Evolutionary conservation across 2,113 vertebrate genomes (phyloP).

Genomic region (Tragelaphus imberbis): DNA sequence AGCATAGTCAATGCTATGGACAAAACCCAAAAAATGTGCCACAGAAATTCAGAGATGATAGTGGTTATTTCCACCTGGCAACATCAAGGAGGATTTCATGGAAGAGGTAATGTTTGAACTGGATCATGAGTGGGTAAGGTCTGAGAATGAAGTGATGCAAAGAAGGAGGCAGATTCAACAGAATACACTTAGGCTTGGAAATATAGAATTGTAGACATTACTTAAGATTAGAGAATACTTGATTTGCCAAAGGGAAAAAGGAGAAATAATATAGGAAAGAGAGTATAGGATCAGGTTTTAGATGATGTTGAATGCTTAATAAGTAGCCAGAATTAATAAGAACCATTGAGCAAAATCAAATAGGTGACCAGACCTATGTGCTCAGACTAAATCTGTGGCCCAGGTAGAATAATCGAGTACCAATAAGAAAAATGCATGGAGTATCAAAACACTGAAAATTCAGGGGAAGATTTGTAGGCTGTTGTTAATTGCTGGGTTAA

Average conservation of each 20-base stretch:
- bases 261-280: background rate
- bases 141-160: background rate
- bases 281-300: background rate
- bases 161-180: background rate
- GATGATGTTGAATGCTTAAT: background rate
- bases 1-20: background rate
- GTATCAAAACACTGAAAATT: background rate
- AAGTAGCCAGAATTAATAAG: background rate
- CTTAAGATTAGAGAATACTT: background rate
- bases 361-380: background rate
- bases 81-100: background rate
- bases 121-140: background rate
- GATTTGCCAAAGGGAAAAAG: background rate
- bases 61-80: background rate
- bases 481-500: background rate
- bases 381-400: background rate
- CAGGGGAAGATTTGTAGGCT: background rate
- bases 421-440: background rate
- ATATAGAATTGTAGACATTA: background rate
- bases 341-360: background rate
- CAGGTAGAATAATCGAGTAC: background rate
- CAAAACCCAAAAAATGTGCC: background rate
- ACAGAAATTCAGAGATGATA: background rate
- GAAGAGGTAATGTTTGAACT: background rate
- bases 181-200: background rate